phyloP scores from a whole-genome alignment of 2,797 vertebrate genomes.

The Gallirallus australis region DNA sequence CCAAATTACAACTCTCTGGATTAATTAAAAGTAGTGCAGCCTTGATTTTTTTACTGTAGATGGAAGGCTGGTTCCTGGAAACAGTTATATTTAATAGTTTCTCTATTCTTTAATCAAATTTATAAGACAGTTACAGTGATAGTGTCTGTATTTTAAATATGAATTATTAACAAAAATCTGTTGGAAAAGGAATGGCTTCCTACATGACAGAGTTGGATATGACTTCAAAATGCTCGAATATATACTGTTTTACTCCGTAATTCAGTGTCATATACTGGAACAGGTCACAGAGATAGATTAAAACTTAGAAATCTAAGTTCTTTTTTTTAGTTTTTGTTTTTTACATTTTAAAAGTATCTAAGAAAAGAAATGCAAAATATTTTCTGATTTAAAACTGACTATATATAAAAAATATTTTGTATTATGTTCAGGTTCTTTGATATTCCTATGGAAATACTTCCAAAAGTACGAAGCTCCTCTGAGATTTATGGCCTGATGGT shows the following conservation, averaged over 20 bases:
- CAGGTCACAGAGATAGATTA: background rate
- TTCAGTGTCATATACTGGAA: background rate
- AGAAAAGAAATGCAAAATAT: background rate
- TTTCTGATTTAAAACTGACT: background rate
- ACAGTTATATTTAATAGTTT: background rate
- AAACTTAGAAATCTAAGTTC: background rate
- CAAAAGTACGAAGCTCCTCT: conserved; percentile 94
- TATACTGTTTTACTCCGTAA: background rate
- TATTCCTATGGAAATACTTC: conserved; percentile 95
- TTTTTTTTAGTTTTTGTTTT: background rate
- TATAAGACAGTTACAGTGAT: background rate
- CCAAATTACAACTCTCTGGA: background rate
- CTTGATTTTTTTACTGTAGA: background rate
- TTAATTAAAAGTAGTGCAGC: background rate
- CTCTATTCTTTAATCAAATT: background rate
- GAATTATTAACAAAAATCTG: background rate
- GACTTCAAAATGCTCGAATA: background rate
- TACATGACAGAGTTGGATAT: background rate
- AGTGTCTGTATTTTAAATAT: background rate
- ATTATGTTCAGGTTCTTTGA: conserved; percentile 90
- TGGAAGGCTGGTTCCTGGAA: background rate
- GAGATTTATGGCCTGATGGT: conserved; percentile 98
- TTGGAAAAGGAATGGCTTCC: background rate
- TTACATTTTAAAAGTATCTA: background rate
- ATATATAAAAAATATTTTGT: background rate